Conservation (phyloP, 2,797 vertebrate species). For the Agapornis canus region DNA sequence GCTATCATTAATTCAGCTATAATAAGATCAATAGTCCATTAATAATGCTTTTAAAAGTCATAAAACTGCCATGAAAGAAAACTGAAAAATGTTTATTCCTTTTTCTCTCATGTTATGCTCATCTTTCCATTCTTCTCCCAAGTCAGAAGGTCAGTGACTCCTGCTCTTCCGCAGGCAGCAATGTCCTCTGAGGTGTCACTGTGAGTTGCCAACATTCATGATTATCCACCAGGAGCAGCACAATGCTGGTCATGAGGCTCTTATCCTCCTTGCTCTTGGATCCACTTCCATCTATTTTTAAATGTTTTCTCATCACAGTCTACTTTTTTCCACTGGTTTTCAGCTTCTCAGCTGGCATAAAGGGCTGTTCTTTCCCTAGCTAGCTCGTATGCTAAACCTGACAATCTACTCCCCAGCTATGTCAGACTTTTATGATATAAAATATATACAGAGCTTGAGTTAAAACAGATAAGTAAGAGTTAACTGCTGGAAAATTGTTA, state of each 20-base stretch:
- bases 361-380: neutral
- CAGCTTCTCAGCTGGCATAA: neutral
- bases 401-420: neutral
- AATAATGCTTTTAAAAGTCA: neutral
- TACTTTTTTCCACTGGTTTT: neutral
- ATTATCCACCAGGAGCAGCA: neutral
- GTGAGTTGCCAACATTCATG: neutral
- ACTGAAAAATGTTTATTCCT: neutral
- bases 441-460: neutral
- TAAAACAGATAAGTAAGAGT: neutral
- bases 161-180: neutral
- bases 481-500: neutral
- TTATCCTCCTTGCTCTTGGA: neutral
- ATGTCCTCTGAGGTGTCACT: neutral
- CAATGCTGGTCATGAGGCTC: rapidly evolving
- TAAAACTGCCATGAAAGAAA: neutral
- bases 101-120: neutral
- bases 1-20: neutral
- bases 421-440: neutral
- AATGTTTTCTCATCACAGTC: neutral
- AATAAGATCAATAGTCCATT: neutral
- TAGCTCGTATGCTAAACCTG: neutral
- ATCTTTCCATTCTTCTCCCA: neutral
- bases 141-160: neutral
- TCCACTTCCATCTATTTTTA: neutral